Evolutionary conservation across 2,888 invertebrate genomes (phyloP).

Genomic region (Aphodius granarius): DNA sequence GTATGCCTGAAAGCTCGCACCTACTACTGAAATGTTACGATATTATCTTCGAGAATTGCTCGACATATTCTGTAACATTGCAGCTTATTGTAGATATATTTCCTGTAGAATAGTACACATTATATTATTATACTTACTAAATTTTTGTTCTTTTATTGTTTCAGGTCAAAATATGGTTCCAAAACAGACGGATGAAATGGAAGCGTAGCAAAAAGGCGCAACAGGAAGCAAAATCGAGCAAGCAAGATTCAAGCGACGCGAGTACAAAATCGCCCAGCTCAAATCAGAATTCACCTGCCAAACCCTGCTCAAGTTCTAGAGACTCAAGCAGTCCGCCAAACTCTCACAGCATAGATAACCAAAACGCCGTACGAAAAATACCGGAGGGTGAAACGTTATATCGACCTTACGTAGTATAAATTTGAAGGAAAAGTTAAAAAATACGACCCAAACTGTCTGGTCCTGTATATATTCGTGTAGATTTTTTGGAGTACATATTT

Average conservation of each 20-base stretch:
- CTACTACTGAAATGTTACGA: not conserved
- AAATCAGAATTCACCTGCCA: conserved; percentile 32
- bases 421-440: not conserved
- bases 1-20: not conserved
- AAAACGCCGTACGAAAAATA: conserved; percentile 40
- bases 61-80: not conserved
- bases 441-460: not conserved
- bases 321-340: conserved; percentile 28
- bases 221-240: conserved; percentile 74
- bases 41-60: not conserved
- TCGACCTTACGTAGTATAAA: conserved; percentile 56
- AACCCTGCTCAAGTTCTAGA: conserved; percentile 28
- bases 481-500: not conserved
- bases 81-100: too few relatives aligned
- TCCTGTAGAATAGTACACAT: too few relatives aligned
- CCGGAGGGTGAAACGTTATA: conserved; percentile 54
- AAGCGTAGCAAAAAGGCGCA: conserved; percentile 96
- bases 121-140: too few relatives aligned
- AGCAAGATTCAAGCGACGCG: conserved; percentile 43
- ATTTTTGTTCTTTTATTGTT: conserved; percentile 42
- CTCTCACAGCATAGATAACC: conserved; percentile 27
- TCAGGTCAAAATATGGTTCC: conserved; percentile 98
- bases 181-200: conserved; percentile 99
- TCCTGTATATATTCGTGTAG: not conserved
- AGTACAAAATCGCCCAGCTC: conserved; percentile 29